Evolutionary conservation across 1,140 invertebrate genomes (phyloP).

Genomic region (Proales similis): DNA sequence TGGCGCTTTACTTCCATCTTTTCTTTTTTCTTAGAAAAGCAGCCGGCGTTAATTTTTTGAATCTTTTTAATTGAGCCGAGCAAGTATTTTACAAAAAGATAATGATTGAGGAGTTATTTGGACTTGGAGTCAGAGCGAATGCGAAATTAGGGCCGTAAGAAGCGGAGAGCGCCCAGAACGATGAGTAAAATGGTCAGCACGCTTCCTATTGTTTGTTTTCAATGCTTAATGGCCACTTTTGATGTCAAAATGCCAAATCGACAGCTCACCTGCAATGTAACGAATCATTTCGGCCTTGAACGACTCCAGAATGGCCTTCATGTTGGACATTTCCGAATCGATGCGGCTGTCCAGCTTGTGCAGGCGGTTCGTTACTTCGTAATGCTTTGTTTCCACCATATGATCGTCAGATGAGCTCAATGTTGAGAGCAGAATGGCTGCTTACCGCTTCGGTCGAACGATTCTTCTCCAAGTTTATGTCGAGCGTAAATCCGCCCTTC

Average conservation of each 20-base stretch:
- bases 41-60: no score
- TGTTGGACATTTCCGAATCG: conserved; percentile 48
- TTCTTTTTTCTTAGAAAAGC: no score
- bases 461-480: conserved; percentile 51
- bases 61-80: no score
- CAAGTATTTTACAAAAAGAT: no score
- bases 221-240: no score
- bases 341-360: conserved; percentile 48
- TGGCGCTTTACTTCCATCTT: no score
- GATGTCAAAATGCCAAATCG: no score
- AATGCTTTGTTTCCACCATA: conserved; percentile 42
- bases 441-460: conserved; percentile 49
- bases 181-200: conserved; percentile 31
- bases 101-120: no score
- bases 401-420: conserved; percentile 1
- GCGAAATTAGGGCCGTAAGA: no score
- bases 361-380: conserved; percentile 45
- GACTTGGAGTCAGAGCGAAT: no score
- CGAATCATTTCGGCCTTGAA: conserved; percentile 32
- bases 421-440: background rate
- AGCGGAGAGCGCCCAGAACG: conserved; percentile 27
- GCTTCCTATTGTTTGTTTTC: no score
- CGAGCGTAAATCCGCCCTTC: conserved; percentile 46
- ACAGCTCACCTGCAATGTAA: conserved; percentile 20
- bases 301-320: conserved; percentile 38